Evolutionary conservation across 2,888 invertebrate genomes (phyloP).

Genomic region (Molanna angustata): DNA sequence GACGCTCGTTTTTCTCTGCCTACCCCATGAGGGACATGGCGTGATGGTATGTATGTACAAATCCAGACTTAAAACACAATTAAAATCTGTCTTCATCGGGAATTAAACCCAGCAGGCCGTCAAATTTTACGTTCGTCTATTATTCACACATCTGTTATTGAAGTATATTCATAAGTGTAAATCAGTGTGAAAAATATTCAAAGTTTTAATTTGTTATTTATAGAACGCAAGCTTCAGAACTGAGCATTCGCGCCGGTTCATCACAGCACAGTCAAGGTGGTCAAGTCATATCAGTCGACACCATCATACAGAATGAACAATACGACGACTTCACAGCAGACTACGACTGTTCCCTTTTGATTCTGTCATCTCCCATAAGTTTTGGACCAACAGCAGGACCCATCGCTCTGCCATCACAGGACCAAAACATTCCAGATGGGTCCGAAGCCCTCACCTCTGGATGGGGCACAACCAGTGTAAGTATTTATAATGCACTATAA

Average conservation of each 20-base stretch:
- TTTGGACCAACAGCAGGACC: slow-evolving; percentile 35
- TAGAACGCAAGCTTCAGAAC: not conserved
- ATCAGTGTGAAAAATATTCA: too few species aligned
- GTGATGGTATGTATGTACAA: too few species aligned
- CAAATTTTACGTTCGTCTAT: too few species aligned
- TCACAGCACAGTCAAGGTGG: slow-evolving; percentile 43
- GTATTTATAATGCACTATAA: too few species aligned
- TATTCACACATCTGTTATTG: too few species aligned
- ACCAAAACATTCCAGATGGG: not conserved
- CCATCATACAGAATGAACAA: slow-evolving; percentile 39
- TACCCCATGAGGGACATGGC: too few species aligned
- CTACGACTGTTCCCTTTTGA: slow-evolving; percentile 46
- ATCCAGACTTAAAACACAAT: too few species aligned
- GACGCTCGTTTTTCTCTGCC: too few species aligned
- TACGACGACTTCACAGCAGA: slow-evolving; percentile 40
- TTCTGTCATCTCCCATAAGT: slow-evolving; percentile 33
- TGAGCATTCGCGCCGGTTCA: slow-evolving; percentile 31
- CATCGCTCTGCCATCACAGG: slow-evolving; percentile 24
- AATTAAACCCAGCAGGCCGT: too few species aligned
- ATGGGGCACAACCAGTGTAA: not conserved
- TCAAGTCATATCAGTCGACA: slow-evolving; percentile 39
- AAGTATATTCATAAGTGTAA: too few species aligned
- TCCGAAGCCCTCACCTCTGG: not conserved
- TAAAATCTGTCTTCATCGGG: too few species aligned
- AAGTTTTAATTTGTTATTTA: not conserved